Percentiles rank a stretch among this genome's conserved stretches.
Evolutionary conservation across 2,888 invertebrate species (phyloP).

Genomic region (Caenorhabditis doughertyi): DNA sequence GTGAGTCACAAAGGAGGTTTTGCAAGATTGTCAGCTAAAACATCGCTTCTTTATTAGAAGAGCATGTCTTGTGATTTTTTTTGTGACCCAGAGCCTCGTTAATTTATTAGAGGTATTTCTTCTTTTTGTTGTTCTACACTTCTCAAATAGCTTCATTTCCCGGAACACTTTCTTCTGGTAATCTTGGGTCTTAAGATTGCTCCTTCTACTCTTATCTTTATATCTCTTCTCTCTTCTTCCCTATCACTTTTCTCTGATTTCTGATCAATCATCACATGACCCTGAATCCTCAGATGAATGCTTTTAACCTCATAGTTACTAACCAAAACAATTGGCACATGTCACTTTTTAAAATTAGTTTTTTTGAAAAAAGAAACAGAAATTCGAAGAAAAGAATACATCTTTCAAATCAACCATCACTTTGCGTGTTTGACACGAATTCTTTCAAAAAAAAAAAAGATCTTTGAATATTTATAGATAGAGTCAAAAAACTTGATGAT

Average conservation of each 20-base stretch:
- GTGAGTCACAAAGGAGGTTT: too few species aligned
- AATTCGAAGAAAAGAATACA: neutral
- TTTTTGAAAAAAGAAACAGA: neutral
- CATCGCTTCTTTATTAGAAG: too few species aligned
- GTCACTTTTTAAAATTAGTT: neutral
- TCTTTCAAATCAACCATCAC: neutral
- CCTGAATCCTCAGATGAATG: too few species aligned
- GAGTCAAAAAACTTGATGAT: neutral
- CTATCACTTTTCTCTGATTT: conserved; percentile 5
- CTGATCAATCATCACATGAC: conserved; percentile 17
- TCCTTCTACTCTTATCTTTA: too few species aligned
- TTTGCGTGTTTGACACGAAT: conserved; percentile 18
- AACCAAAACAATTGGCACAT: neutral
- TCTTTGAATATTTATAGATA: neutral
- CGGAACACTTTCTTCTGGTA: too few species aligned
- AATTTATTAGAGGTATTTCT: too few species aligned
- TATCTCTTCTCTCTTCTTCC: neutral
- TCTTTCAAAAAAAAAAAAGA: conserved; percentile 1
- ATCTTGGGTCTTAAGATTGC: too few species aligned
- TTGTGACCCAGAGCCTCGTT: too few species aligned
- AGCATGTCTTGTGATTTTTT: too few species aligned
- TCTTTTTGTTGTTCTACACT: too few species aligned
- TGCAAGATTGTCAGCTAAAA: too few species aligned
- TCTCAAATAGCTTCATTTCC: too few species aligned
- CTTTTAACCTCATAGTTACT: neutral